Evolutionary conservation across 2,888 invertebrate species (phyloP), one percentile per base, ranked within the genome.

Genomic region (Chymomyza fuscimana): DNA sequence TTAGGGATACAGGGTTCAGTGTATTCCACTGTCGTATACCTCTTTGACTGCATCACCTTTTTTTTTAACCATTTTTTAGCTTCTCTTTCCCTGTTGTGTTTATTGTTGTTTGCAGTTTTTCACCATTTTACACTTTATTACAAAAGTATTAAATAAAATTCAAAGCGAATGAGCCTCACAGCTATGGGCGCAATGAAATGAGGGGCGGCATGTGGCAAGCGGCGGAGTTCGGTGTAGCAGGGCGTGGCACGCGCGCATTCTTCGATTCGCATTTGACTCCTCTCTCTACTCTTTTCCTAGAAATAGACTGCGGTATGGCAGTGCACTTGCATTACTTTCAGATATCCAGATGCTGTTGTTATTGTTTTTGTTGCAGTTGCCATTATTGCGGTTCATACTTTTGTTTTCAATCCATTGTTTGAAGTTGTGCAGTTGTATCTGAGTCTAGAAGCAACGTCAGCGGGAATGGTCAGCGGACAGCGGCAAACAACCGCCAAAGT

Each of bases 131-230:
- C 86, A 86, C 86, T 86, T 85, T 86, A 88, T 86, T 86, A 86
- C 88, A 86, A 86, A 86, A 87, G 87, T 88, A 88, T 88, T 86
- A 88, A 86, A 88, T 86, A 82, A 86, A 86, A 86, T 86, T 84
- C 87, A 86, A 86, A 86, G 88, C 85, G 87, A 88, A 88, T 77
- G 87, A 74, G 84, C 69, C 77, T 70, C 77, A 71, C 68, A 66
- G 59, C 59, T 74, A 71, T 71, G 70, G 65, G 25, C 36, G 67
- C 70, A 65, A 61, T 32, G 32, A 70, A 77, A 63, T 66, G 68
- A 63, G 61, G 60, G 72, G 70, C 52, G 71, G 65, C 67, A 9
- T 19, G 32, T 61, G 22, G 50, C 6, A 5, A 12, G 32, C 3
- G 32, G 6, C 40, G n/a, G 52, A 51, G 52, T 46, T n/a, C 19